Evolutionary conservation across 2,113 vertebrate species (phyloP).

Genomic region (Ictalurus punctatus): DNA sequence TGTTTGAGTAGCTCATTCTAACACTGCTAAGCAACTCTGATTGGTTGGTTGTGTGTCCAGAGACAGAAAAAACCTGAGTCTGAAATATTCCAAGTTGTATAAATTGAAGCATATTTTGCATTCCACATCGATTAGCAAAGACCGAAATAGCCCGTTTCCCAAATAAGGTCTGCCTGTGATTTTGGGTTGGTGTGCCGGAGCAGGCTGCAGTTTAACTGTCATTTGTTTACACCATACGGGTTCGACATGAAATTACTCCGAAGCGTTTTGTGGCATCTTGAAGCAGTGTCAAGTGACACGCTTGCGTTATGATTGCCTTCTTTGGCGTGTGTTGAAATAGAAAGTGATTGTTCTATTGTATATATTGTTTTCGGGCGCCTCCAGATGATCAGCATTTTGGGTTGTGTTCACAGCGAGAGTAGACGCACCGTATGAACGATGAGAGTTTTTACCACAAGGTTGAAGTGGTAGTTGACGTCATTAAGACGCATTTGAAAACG

Average conservation of each 20-base stretch:
- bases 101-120: conserved; percentile 54
- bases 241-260: not conserved
- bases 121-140: conserved; percentile 60
- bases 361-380: not conserved
- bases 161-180: conserved; percentile 45
- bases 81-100: conserved; percentile 47
- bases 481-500: not conserved
- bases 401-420: not conserved
- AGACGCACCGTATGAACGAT: not conserved
- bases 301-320: not conserved
- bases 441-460: not conserved
- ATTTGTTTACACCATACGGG: not conserved
- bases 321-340: not conserved
- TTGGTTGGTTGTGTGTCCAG: conserved; percentile 32
- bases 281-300: not conserved
- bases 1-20: not conserved
- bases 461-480: not conserved
- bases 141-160: conserved; percentile 39
- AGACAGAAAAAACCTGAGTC: conserved; percentile 9
- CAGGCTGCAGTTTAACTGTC: not conserved
- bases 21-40: not conserved
- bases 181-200: conserved; percentile 2
- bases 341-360: not conserved
- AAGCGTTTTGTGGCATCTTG: not conserved
- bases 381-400: not conserved